Conservation (phyloP, 2,113 vertebrate genomes). For the Pipra filicauda region DNA sequence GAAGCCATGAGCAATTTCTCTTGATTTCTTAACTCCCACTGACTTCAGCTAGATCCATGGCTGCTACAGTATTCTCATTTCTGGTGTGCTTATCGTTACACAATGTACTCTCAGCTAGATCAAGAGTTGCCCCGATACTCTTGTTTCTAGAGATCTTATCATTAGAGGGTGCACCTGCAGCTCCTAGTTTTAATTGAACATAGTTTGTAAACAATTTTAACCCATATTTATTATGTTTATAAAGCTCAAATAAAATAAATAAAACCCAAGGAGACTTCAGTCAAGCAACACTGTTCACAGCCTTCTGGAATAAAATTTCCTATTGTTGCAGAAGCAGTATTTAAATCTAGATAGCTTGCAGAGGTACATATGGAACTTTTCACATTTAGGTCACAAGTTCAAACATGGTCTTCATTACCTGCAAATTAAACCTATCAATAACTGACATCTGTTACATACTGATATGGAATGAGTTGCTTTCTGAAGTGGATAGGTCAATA, state of each 20-base stretch:
- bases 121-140: not conserved
- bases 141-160: not conserved
- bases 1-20: not conserved
- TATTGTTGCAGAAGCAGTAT: not conserved
- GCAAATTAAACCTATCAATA: slow-evolving; percentile 33
- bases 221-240: not conserved
- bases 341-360: not conserved
- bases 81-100: not conserved
- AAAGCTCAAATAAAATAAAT: not conserved
- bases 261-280: not conserved
- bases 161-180: not conserved
- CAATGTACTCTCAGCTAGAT: not conserved
- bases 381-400: slow-evolving; percentile 30
- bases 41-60: not conserved
- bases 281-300: not conserved
- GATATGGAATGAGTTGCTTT: not conserved
- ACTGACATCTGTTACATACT: not conserved
- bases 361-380: not conserved
- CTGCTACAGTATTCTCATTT: not conserved
- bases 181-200: not conserved
- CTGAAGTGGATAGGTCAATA: not conserved
- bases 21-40: not conserved
- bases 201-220: not conserved
- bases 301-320: not conserved
- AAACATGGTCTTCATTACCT: slow-evolving; percentile 23